phyloP scores from a whole-genome alignment of 2,888 invertebrate species.

The Diabrotica balteata region DNA sequence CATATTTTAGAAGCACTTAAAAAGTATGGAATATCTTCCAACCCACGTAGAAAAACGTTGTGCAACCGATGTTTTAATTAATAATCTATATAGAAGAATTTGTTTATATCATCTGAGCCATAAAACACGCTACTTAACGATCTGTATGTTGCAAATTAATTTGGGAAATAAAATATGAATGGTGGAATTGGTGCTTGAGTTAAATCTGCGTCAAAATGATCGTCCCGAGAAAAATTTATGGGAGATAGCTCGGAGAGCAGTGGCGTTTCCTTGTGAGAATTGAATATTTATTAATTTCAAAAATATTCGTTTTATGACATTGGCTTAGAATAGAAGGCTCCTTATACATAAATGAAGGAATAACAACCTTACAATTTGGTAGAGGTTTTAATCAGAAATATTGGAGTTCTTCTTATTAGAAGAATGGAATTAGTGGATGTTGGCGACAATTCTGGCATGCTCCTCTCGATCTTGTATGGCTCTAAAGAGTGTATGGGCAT shows the following conservation, averaged over 20 bases:
- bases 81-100: slow-evolving; percentile 12
- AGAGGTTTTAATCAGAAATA: too few species aligned
- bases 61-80: slow-evolving; percentile 18
- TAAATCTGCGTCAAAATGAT: slow-evolving; percentile 42
- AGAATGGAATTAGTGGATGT: too few species aligned
- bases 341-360: too few species aligned
- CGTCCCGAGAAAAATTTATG: slow-evolving; percentile 41
- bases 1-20: slow-evolving; percentile 12
- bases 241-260: slow-evolving; percentile 24
- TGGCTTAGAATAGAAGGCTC: too few species aligned
- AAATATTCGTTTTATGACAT: too few species aligned
- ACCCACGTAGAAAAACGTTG: slow-evolving; percentile 8
- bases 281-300: too few species aligned
- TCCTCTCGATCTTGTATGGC: too few species aligned
- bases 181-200: slow-evolving; percentile 37
- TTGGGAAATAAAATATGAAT: slow-evolving; percentile 28
- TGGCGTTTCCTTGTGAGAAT: too few species aligned
- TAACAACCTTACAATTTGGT: too few species aligned
- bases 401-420: too few species aligned
- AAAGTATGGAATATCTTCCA: background rate
- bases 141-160: slow-evolving; percentile 30
- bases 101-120: slow-evolving; percentile 25
- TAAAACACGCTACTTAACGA: slow-evolving; percentile 24
- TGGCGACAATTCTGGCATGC: too few species aligned
- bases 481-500: too few species aligned